Conservation (phyloP, 1,140 invertebrate species). For the Drosophila santomea region DNA sequence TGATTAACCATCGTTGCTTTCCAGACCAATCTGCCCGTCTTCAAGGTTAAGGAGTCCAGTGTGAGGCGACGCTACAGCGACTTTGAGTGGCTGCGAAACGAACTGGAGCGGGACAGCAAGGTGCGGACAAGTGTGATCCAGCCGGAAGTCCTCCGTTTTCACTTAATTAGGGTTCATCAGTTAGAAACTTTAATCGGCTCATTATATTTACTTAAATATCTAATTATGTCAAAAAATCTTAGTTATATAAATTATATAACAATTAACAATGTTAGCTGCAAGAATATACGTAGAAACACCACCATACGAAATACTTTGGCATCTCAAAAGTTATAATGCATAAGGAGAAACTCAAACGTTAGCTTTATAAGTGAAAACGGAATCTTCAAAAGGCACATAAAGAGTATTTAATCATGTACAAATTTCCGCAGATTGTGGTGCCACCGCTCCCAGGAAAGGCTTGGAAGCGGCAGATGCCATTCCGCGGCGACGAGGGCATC, state of each 20-base stretch:
- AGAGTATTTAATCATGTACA: slow-evolving; percentile 1
- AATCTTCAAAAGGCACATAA: neutral
- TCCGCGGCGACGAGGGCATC: slow-evolving; percentile 99
- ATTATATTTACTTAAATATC: no score
- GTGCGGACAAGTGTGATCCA: slow-evolving; percentile 85
- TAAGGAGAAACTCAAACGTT: neutral
- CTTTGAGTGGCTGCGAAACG: slow-evolving; percentile 99
- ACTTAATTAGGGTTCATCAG: neutral
- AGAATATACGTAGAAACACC: neutral
- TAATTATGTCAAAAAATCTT: no score
- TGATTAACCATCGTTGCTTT: slow-evolving; percentile 23
- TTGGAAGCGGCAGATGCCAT: slow-evolving; percentile 98
- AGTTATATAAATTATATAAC: no score
- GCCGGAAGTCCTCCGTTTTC: neutral
- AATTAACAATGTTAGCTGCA: no score
- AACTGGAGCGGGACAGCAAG: slow-evolving; percentile 99
- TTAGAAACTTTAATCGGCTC: no score
- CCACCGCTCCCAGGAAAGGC: slow-evolving; percentile 99
- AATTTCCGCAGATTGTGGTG: slow-evolving; percentile 93
- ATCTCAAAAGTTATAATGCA: neutral
- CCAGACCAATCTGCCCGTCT: slow-evolving; percentile 99
- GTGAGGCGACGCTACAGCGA: slow-evolving; percentile 99
- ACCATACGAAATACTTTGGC: neutral
- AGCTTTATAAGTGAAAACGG: neutral
- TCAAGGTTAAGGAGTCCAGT: slow-evolving; percentile 99